Percentiles rank a stretch among this genome's conserved stretches.
Evolutionary conservation across 2,888 invertebrate genomes (phyloP).

Genomic region (Tortrix viridana): DNA sequence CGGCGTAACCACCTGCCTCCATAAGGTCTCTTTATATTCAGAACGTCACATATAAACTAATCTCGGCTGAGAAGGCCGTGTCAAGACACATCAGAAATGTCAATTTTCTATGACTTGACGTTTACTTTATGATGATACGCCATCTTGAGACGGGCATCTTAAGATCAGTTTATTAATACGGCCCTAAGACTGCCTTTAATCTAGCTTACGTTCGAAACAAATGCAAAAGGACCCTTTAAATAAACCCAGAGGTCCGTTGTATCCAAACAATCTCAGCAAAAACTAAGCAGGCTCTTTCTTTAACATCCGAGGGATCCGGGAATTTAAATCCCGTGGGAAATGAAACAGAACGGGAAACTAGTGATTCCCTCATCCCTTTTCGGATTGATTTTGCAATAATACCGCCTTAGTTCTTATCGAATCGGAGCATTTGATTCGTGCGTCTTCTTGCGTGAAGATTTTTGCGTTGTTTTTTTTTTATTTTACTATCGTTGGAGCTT

Average conservation of each 20-base stretch:
- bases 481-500: background rate
- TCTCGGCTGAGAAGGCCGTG: too few relatives aligned
- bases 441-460: too few relatives aligned
- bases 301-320: slow-evolving; percentile 6
- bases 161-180: too few relatives aligned
- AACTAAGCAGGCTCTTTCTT: slow-evolving; percentile 18
- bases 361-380: slow-evolving; percentile 28
- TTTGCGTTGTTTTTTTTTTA: background rate
- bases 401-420: slow-evolving; percentile 20
- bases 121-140: too few relatives aligned
- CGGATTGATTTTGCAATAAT: slow-evolving; percentile 34
- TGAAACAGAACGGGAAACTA: slow-evolving; percentile 27
- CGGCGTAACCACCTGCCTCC: too few relatives aligned
- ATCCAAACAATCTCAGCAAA: slow-evolving; percentile 23
- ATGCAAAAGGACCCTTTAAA: background rate
- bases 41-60: too few relatives aligned
- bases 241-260: slow-evolving; percentile 7
- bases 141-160: too few relatives aligned
- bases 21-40: too few relatives aligned
- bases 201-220: background rate
- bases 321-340: slow-evolving; percentile 36
- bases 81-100: too few relatives aligned
- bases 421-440: background rate
- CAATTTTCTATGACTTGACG: too few relatives aligned
- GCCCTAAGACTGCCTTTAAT: too few relatives aligned